Conservation (phyloP, 2,797 vertebrate species). For the Melanotaenia parkinsoni region DNA sequence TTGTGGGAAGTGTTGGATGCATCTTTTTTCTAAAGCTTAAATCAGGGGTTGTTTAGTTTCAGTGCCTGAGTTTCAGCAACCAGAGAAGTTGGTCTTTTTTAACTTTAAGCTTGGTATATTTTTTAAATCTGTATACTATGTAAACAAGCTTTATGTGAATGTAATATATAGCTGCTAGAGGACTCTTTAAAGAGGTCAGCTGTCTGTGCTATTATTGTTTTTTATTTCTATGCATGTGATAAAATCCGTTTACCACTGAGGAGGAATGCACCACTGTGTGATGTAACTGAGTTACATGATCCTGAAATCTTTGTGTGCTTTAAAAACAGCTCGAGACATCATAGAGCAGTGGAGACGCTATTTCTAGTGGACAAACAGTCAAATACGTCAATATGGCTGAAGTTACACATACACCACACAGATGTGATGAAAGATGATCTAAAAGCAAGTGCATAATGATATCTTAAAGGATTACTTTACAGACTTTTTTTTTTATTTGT, state of each 20-base stretch:
- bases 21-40: not conserved
- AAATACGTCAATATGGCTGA: constrained; percentile 2
- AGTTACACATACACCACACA: not conserved
- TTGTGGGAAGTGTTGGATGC: not conserved
- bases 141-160: not conserved
- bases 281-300: constrained; percentile 56
- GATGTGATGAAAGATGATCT: constrained; percentile 26
- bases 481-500: constrained; percentile 34
- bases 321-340: constrained; percentile 33
- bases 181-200: constrained; percentile 15
- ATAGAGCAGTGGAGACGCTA: not conserved
- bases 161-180: not conserved
- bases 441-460: constrained; percentile 4
- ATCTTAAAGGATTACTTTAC: constrained; percentile 23
- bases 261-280: constrained; percentile 32
- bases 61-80: not conserved
- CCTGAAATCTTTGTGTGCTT: constrained; percentile 30
- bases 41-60: not conserved
- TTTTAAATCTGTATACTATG: not conserved
- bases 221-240: constrained; percentile 5
- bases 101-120: constrained; percentile 1
- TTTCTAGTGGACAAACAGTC: constrained; percentile 17
- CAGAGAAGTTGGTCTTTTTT: not conserved
- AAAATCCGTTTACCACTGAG: constrained; percentile 41
- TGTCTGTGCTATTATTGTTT: not conserved